Evolutionary conservation across 2,797 vertebrate species (phyloP).

Genomic region (Babyrousa celebensis): DNA sequence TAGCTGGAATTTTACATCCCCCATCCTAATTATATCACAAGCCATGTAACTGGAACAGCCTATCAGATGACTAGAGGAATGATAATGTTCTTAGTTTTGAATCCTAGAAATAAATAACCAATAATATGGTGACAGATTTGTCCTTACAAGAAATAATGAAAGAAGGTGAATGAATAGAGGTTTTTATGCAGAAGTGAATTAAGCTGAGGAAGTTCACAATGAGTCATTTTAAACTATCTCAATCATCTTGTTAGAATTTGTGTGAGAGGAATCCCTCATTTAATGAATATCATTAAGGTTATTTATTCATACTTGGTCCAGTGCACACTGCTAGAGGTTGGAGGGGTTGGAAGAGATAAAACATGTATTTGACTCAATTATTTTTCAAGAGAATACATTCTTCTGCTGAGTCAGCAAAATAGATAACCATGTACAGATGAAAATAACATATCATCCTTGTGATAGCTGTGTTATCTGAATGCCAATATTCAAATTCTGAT

Average conservation of each 20-base stretch:
- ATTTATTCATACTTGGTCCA: not conserved
- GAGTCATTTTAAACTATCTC: not conserved
- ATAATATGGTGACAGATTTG: not conserved
- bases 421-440: not conserved
- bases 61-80: not conserved
- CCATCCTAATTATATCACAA: not conserved
- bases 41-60: not conserved
- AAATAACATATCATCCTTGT: not conserved
- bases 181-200: not conserved
- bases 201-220: not conserved
- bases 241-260: not conserved
- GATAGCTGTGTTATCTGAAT: not conserved
- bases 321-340: not conserved
- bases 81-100: not conserved
- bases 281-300: not conserved
- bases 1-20: not conserved
- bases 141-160: not conserved
- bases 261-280: not conserved
- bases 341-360: not conserved
- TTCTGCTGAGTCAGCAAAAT: not conserved
- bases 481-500: not conserved
- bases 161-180: not conserved
- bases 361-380: not conserved
- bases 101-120: constrained; percentile 4
- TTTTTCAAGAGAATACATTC: not conserved